A percentile compares a stretch with the other conserved stretches of the same genome.
Conservation (phyloP, 2,113 vertebrate species). For the Rattus norvegicus region GRCr8 NC_086022.1:86903501-86904000, state of each 20-base stretch:
- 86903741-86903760: slow-evolving; percentile 33
- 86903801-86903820: neutral
- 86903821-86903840: neutral
- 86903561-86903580: neutral
- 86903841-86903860: neutral
- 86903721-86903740: neutral
- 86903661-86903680: neutral
- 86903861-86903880: neutral
- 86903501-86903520: neutral
- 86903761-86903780: neutral
- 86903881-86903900: neutral
- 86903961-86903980: neutral
- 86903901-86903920: neutral
- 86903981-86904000: neutral
- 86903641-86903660: neutral
- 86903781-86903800: neutral
- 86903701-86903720: neutral
- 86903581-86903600: neutral
- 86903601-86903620: neutral
- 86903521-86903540: neutral
- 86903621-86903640: neutral
- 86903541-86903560: neutral
- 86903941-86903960: neutral
- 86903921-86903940: neutral
- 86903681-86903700: neutral